Base-by-base conservation (phyloP, 2,888 invertebrate genomes). In the Lepetodrilus schrolli region DNA sequence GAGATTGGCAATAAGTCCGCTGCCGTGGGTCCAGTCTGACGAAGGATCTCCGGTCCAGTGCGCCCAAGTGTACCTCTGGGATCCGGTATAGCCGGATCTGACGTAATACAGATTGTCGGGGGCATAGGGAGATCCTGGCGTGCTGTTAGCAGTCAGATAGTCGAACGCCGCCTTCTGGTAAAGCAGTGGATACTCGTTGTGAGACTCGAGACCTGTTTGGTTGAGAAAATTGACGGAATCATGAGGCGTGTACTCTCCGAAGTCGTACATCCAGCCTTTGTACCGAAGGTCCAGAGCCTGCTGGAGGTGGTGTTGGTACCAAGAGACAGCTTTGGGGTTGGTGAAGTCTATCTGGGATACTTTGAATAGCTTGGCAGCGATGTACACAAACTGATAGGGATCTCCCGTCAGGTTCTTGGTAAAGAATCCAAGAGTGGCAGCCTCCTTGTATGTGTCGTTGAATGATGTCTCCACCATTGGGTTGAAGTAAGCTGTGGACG, bases 1-100 rank as follows among this genome's bases (percentile, higher is more conserved):
- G 1, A 74, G 17, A 10, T 74, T 70, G n/a, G 74, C 74, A 20
- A 48, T 70, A 7, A 74, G 17, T 13, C 74, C 74, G 34, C 66
- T 66, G 7, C 50, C 58, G 13, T 36, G n/a, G 37, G 48, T 48
- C 70, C 70, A 74, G 50, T 74, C 74, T 3, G 70, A 34, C 13
- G 65, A 66, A n/a, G 74, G 70, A 37, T 74, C 74, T 4, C 74
- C 70, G 4, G 74, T 70, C 74, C 74, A 74, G 23, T 74, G 70
- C 10, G 70, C 65, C 70, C 70, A 65, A 13, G 70, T 70, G 48
- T 65, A 20, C 8, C 43, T 58, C 36, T 43, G 48, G 0, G 65
- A 70, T n/a, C 70, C 49, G 2, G 48, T 13, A 58, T 65, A 74
- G 7, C 74, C 70, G 36, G 70, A 70, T 37, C 74, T 48, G 23